Base-by-base conservation (phyloP, 2,113 vertebrate genomes). In the Neodontobutis hainanensis region DNA sequence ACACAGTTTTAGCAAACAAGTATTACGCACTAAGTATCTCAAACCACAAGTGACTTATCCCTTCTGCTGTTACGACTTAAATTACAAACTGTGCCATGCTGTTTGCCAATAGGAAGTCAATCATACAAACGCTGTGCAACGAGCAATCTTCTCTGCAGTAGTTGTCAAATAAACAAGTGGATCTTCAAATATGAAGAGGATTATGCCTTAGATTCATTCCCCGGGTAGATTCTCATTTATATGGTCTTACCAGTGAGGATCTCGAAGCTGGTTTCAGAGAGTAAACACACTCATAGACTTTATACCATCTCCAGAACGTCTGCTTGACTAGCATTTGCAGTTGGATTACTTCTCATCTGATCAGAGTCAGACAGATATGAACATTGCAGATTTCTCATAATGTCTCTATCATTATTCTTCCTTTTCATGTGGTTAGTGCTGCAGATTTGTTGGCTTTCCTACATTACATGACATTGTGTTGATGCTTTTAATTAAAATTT, bases 111-210 rank as follows among this genome's bases (percentile, higher is more conserved):
- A 70, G 63, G 19, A 59, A 59, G 70, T 79, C 70, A 80, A 77
- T 80, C 63, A 58, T 36, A 8, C 50, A 72, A 72, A 79, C 61
- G 65, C 61, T 61, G 72, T 43, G 66, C 64, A 42, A 64, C 63
- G 52, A 70, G 61, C 80, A 81, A 80, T 80, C 66, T 63, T 68
- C 61, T 60, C 7, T 64, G 74, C 80, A 68, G 75, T 49, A 70
- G 45, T 77, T 52, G 52, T 85, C 78, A 81, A 80, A 85, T 69
- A 90, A 87, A 87, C 84, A 88, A 86, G 72, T 76, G 69, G 76
- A 73, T 87, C 71, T 71, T 83, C 64, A 87, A 79, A 85, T 82
- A 82, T 79, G 81, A 66, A 81, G 68, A 85, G 76, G 81, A 82
- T 80, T 83, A 88, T 72, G 69, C 35, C 44, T 11, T 35, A 48